phyloP scores from a whole-genome alignment of 2,888 invertebrate genomes.

The Orgyia antiqua region DNA sequence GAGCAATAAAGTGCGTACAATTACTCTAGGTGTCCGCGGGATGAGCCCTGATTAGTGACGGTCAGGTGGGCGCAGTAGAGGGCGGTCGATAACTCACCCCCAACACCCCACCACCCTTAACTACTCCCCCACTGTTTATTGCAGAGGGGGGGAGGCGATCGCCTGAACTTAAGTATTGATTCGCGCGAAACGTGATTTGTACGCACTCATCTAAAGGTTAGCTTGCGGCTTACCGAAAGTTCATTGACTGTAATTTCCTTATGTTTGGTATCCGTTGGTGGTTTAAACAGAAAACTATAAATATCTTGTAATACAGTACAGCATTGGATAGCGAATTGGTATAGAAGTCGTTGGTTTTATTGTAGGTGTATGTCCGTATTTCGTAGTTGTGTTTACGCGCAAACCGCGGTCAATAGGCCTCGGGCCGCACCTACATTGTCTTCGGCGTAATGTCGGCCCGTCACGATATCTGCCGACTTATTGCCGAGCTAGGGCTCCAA shows the following conservation, averaged over 20 bases:
- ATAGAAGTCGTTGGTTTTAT: conserved; percentile 17
- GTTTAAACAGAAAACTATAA: conserved; percentile 1
- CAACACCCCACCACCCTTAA: conserved; percentile 47
- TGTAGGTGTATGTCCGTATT: conserved; percentile 27
- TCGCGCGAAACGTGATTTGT: conserved; percentile 79
- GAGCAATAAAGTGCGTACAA: conserved; percentile 60
- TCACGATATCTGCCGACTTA: conserved; percentile 71
- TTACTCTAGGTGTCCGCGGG: conserved; percentile 74
- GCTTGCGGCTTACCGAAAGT: conserved; percentile 52
- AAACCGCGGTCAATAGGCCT: conserved; percentile 70
- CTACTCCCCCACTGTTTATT: conserved; percentile 66
- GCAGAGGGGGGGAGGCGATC: conserved; percentile 72
- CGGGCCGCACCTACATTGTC: conserved; percentile 69
- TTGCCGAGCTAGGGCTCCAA: conserved; percentile 39
- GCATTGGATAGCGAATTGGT: conserved; percentile 27
- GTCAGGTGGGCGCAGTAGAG: conserved; percentile 66
- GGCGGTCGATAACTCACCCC: conserved; percentile 56
- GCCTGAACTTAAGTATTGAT: conserved; percentile 78
- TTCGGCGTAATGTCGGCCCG: conserved; percentile 62
- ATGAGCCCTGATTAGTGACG: conserved; percentile 77
- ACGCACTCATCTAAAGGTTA: conserved; percentile 75
- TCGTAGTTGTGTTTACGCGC: conserved; percentile 65
- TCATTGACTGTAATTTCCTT: conserved; percentile 35
- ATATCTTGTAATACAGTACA: background rate
- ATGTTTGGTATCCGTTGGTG: conserved; percentile 33